Conservation (phyloP, 2,888 invertebrate genomes). For the Athalia cordata region DNA sequence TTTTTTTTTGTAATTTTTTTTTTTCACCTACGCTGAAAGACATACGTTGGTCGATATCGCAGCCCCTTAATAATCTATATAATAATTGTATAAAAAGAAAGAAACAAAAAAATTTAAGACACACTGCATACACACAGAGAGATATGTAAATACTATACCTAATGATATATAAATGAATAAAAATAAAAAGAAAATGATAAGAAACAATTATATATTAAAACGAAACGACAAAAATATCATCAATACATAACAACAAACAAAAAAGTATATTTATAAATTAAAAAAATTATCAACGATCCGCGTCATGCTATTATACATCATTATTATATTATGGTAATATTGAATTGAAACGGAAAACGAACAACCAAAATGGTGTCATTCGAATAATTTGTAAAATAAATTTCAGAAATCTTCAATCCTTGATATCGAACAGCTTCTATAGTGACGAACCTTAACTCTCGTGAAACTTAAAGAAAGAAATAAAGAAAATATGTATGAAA, state of each 20-base stretch:
- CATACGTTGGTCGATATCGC: constrained; percentile 44
- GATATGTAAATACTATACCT: constrained; percentile 48
- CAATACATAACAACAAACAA: background rate
- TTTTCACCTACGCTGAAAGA: background rate
- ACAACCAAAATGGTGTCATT: background rate
- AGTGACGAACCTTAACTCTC: no score
- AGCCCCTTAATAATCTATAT: constrained; percentile 52
- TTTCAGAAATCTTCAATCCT: no score
- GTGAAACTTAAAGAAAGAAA: background rate
- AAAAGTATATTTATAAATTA: constrained; percentile 62
- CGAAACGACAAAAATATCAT: background rate
- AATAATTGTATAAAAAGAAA: constrained; percentile 49
- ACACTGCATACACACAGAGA: constrained; percentile 50
- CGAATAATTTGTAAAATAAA: constrained; percentile 41
- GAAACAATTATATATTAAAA: constrained; percentile 52
- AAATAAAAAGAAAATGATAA: constrained; percentile 50
- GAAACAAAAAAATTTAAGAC: background rate
- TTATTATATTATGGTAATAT: no score
- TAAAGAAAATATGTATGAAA: constrained; percentile 30
- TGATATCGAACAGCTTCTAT: no score
- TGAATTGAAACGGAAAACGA: no score
- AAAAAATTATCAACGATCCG: constrained; percentile 46
- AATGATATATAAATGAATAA: constrained; percentile 44
- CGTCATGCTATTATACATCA: no score
- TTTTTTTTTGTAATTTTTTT: no score